A percentile compares a stretch with the other conserved stretches of the same genome.
phyloP scores from a whole-genome alignment of 2,888 invertebrate species.

The Caenorhabditis becei region DNA sequence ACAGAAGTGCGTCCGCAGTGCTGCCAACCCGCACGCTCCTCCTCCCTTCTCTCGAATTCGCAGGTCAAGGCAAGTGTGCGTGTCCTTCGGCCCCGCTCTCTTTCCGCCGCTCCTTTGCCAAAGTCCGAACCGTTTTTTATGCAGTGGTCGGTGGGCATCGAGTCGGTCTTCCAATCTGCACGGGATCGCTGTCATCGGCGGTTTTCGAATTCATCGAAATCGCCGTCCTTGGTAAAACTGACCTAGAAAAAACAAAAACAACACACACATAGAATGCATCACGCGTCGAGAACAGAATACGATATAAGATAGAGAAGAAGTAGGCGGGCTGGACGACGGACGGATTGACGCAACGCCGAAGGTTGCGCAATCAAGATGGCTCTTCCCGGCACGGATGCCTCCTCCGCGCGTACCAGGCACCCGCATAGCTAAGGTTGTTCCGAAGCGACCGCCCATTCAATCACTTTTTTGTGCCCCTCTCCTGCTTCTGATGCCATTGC shows the following conservation, averaged over 20 bases:
- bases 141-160: not conserved
- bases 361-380: slow-evolving; percentile 55
- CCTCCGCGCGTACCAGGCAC: slow-evolving; percentile 55
- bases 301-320: slow-evolving; percentile 20
- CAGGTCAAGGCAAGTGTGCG: slow-evolving; percentile 51
- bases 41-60: slow-evolving; percentile 15
- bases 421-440: slow-evolving; percentile 43
- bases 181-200: not conserved
- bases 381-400: slow-evolving; percentile 55
- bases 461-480: slow-evolving; percentile 26
- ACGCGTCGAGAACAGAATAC: slow-evolving; percentile 47
- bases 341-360: slow-evolving; percentile 15
- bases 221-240: slow-evolving; percentile 57
- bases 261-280: slow-evolving; percentile 31
- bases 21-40: slow-evolving; percentile 41
- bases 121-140: slow-evolving; percentile 36
- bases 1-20: slow-evolving; percentile 15
- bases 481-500: slow-evolving; percentile 25
- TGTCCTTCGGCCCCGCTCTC: slow-evolving; percentile 37
- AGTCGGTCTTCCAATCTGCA: not conserved
- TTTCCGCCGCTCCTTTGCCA: slow-evolving; percentile 23
- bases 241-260: slow-evolving; percentile 62
- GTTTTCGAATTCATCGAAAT: slow-evolving; percentile 19
- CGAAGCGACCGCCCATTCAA: slow-evolving; percentile 7
- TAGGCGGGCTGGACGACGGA: slow-evolving; percentile 1